A percentile compares a stretch with the other conserved stretches of the same genome.
phyloP scores from a whole-genome alignment of 2,888 invertebrate genomes.

The Xestia sexstrigata region DNA sequence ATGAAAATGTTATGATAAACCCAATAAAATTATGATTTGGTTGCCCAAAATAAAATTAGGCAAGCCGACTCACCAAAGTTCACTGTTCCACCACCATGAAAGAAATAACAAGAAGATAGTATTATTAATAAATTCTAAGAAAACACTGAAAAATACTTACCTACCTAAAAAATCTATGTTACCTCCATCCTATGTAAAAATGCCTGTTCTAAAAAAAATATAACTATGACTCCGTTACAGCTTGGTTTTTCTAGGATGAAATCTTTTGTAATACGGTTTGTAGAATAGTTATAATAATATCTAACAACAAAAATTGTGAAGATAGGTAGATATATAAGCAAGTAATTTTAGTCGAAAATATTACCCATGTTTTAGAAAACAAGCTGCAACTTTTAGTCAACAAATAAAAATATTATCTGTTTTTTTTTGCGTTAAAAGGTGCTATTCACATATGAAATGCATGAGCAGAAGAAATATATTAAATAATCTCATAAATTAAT shows the following conservation, averaged over 20 bases:
- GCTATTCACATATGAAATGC: conserved; percentile 16
- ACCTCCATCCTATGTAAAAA: conserved; percentile 34
- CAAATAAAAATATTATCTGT: neutral
- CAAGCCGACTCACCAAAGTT: conserved; percentile 84
- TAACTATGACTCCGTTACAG: neutral
- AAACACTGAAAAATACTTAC: conserved; percentile 18
- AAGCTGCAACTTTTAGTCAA: conserved; percentile 14
- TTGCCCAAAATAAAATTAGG: conserved; percentile 74
- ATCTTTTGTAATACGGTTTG: neutral
- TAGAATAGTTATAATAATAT: neutral
- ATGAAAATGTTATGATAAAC: conserved; percentile 61
- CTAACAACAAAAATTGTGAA: neutral
- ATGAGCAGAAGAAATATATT: neutral
- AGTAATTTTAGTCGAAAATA: neutral
- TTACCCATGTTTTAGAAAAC: neutral
- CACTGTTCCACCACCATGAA: conserved; percentile 89
- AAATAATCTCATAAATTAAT: neutral
- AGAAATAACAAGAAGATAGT: conserved; percentile 78
- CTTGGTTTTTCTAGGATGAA: neutral
- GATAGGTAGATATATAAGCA: neutral
- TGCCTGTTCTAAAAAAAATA: neutral
- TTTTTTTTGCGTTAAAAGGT: neutral
- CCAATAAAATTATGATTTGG: conserved; percentile 66
- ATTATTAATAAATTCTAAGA: conserved; percentile 36
- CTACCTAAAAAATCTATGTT: conserved; percentile 17